These are phyloP conservation scores for Pica pica DNA, from an alignment of 2,113 vertebrate genomes.

Conservation along the genomic window DNA sequence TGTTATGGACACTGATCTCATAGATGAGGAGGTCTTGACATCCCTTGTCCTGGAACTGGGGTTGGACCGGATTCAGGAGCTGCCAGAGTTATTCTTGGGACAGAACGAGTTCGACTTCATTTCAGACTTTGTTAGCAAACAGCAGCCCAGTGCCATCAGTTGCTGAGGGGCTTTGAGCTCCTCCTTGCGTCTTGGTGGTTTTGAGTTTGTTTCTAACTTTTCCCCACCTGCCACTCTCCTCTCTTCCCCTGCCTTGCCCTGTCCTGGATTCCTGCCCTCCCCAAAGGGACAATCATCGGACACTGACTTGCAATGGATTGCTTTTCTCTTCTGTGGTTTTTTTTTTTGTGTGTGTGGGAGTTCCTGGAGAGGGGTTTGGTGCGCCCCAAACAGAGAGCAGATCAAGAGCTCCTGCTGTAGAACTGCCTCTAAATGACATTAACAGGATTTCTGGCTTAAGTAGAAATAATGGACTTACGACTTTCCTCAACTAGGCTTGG, in stretches of 20 bases:
- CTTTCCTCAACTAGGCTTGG: slow-evolving; percentile 14
- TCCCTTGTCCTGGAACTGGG: slow-evolving; percentile 93
- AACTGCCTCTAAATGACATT: slow-evolving; percentile 25
- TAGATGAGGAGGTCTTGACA: slow-evolving; percentile 95
- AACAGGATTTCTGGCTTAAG: slow-evolving; percentile 47
- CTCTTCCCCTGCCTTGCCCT: background rate
- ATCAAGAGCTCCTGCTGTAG: slow-evolving; percentile 10
- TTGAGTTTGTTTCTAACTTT: slow-evolving; percentile 25
- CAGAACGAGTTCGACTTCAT: slow-evolving; percentile 99
- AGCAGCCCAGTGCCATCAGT: slow-evolving; percentile 92
- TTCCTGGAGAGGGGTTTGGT: background rate
- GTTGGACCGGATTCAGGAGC: slow-evolving; percentile 92
- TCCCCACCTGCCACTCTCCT: background rate
- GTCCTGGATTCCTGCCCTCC: slow-evolving; percentile 18
- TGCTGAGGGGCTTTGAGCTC: slow-evolving; percentile 77
- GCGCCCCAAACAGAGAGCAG: background rate
- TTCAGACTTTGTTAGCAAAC: slow-evolving; percentile 95
- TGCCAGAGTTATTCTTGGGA: slow-evolving; percentile 95
- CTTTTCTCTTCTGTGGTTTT: background rate
- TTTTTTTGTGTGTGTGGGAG: background rate
- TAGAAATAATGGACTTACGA: slow-evolving; percentile 19
- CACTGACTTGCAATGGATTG: slow-evolving; percentile 39
- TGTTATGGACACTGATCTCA: slow-evolving; percentile 90
- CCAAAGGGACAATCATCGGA: slow-evolving; percentile 43
- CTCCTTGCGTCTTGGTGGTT: background rate